These are phyloP conservation scores for Zosterops borbonicus DNA, from an alignment of 2,113 vertebrate species.

Conservation along the genomic window DNA sequence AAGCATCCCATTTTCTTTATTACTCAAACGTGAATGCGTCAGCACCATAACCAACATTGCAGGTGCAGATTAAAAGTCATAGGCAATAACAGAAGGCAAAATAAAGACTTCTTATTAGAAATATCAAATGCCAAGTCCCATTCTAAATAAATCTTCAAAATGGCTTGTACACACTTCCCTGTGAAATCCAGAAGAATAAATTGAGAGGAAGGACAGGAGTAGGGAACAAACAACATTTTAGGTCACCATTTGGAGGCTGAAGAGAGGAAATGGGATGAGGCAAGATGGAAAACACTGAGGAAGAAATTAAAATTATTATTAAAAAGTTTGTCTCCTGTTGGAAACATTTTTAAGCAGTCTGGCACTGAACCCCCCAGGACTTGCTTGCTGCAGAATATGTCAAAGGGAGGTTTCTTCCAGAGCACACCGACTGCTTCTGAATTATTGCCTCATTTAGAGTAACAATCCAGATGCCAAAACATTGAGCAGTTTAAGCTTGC, in stretches of 20 bases:
- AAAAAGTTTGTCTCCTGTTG: constrained; percentile 12
- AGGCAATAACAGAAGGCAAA: neutral
- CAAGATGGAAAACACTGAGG: neutral
- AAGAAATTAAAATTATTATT: constrained; percentile 14
- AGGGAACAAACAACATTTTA: constrained; percentile 35
- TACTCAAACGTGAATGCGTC: neutral
- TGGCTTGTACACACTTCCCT: neutral
- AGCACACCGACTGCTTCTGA: constrained; percentile 3
- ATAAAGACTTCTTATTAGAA: neutral
- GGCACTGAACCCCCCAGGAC: neutral
- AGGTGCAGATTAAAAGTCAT: neutral
- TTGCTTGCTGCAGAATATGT: neutral
- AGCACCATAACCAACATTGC: neutral
- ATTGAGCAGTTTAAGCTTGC: neutral
- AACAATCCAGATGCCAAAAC: neutral
- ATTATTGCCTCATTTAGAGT: constrained; percentile 18
- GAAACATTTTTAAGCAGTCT: constrained; percentile 17
- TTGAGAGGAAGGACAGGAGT: neutral
- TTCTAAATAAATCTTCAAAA: constrained; percentile 31
- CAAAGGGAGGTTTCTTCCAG: constrained; percentile 36
- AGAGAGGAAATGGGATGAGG: neutral
- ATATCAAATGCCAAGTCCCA: neutral
- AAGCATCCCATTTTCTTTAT: neutral
- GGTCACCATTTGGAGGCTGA: neutral
- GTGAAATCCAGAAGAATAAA: neutral